Evolutionary conservation across 2,797 vertebrate species (phyloP), one percentile per base, ranked within the genome.

Genomic region (Myotis findleyi): DNA sequence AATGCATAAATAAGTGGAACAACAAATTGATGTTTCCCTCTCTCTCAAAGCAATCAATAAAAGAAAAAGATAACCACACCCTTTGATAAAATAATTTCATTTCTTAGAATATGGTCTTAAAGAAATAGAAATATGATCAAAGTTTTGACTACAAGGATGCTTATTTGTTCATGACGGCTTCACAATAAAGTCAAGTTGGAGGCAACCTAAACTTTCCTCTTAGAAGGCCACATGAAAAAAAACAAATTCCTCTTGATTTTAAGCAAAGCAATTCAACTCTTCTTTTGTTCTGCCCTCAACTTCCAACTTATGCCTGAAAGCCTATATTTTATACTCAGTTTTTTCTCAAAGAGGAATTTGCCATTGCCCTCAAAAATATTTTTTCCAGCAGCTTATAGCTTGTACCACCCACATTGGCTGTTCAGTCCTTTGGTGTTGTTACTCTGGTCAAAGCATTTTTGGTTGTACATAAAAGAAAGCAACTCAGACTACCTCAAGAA

Each of bases 251-350:
- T 88, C 33, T 93, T 62, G 11, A 68, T 84, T 69, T 95, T 92
- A 71, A 96, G 87, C 66, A 57, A 79, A 91, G 16, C 30, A 87
- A 71, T 76, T 95, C 66, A 87, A 9, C 51, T 79, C 75, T 77
- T 21, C 55, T 89, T 93, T 86, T 76, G 87, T 83, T 79, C 85
- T 91, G 64, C 27, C 27, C 53, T 93, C 75, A 33, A 33, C 53
- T 83, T 91, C 72, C 84, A 73, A 49, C 36, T 62, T 92, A 75
- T 66, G 18, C 8, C 51, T 47, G 17, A 75, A 47, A 75, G n/a
- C 76, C 59, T 92, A 13, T 66, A 80, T 93, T 93, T 84, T 80
- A 92, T 57, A 89, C 9, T 76, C 64, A 25, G 69, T 73, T 86
- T 73, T 89, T 59, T 93, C 71, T 57, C 55, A 59, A 84, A 82